Evolutionary conservation across 1,140 invertebrate genomes (phyloP).

Genomic region (Temnothorax nylanderi): DNA sequence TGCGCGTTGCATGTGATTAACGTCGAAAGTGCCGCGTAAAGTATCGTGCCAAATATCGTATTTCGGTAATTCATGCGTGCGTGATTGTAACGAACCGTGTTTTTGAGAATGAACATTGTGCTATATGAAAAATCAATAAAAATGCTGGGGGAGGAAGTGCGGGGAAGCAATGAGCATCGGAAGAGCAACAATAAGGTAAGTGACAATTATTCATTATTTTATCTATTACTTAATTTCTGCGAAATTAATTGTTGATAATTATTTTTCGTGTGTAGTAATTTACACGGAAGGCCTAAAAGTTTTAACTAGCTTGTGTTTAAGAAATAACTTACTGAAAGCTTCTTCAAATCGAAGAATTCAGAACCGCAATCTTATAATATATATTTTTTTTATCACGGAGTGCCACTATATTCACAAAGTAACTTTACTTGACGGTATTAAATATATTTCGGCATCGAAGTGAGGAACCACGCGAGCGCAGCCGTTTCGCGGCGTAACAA

Average conservation of each 20-base stretch:
- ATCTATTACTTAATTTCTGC: neutral
- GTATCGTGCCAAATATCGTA: neutral
- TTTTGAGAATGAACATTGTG: neutral
- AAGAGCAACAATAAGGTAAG: neutral
- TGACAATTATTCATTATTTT: neutral
- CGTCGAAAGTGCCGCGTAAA: neutral
- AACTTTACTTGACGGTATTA: neutral
- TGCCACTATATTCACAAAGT: neutral
- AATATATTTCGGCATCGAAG: slow-evolving; percentile 23
- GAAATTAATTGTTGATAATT: neutral
- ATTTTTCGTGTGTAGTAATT: neutral
- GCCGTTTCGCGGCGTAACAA: slow-evolving; percentile 59
- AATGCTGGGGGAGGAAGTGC: neutral
- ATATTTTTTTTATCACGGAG: neutral
- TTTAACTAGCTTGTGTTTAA: neutral
- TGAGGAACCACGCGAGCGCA: slow-evolving; percentile 23
- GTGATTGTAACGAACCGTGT: neutral
- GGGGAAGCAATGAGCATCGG: neutral
- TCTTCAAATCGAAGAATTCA: neutral
- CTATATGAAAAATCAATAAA: neutral
- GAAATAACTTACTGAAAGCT: neutral
- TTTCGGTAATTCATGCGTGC: neutral
- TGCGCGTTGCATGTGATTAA: neutral
- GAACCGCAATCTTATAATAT: neutral
- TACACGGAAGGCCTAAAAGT: neutral